A percentile compares a stretch with the other conserved stretches of the same genome.
Evolutionary conservation across 2,797 vertebrate genomes (phyloP).

Genomic region (Phyllotis vaccarum): DNA sequence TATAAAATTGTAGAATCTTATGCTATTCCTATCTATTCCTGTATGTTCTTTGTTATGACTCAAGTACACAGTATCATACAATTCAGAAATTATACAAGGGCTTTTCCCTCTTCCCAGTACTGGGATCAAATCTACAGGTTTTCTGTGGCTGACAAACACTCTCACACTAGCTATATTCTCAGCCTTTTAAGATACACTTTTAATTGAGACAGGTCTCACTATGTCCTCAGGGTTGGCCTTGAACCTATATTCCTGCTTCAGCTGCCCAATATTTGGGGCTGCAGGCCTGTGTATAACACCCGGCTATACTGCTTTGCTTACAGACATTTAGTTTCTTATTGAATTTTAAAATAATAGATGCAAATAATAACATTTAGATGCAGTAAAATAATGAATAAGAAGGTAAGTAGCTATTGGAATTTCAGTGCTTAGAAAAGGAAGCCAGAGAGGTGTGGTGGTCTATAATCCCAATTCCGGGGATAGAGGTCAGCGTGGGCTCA

Average conservation of each 20-base stretch:
- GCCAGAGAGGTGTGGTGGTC: not conserved
- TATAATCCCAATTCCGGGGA: no score
- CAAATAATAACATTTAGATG: constrained; percentile 60
- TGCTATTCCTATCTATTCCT: not conserved
- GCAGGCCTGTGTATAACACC: not conserved
- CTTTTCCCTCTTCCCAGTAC: not conserved
- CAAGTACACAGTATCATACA: not conserved
- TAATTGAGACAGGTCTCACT: not conserved
- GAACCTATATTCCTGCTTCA: not conserved
- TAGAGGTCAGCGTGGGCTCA: not conserved
- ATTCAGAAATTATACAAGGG: constrained; percentile 36
- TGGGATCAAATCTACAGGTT: not conserved
- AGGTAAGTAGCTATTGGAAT: not conserved
- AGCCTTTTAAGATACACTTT: no score
- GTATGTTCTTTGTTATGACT: not conserved
- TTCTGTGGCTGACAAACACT: not conserved
- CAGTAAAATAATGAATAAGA: constrained; percentile 15
- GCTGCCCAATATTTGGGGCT: not conserved
- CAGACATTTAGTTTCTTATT: constrained; percentile 37
- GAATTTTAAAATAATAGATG: constrained; percentile 5
- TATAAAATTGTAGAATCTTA: not conserved
- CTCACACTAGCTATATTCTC: not conserved
- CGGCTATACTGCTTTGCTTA: not conserved
- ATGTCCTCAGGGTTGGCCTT: not conserved
- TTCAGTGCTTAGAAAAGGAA: constrained; percentile 17